These are phyloP conservation scores for Neodiprion pinetum DNA, from an alignment of 1,140 invertebrate genomes.

Conservation along the genomic window DNA sequence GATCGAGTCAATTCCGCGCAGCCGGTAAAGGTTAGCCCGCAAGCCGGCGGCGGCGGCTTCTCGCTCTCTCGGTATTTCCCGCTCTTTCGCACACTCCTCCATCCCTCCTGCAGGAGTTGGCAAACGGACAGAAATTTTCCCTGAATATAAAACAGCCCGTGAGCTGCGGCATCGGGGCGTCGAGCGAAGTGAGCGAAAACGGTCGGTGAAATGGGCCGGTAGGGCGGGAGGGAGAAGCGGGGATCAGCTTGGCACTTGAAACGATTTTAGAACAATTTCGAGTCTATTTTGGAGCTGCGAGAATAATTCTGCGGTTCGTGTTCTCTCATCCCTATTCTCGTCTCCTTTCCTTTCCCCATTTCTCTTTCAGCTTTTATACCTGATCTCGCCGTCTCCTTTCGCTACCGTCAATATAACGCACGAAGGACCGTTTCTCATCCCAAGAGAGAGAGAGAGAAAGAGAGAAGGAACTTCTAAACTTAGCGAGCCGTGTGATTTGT, in stretches of 20 bases:
- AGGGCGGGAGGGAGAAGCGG: background rate
- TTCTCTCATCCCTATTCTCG: background rate
- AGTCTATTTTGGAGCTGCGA: background rate
- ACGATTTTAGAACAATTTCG: conserved; percentile 5
- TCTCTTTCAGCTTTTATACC: too few species aligned
- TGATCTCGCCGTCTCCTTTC: too few species aligned
- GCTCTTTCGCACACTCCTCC: too few species aligned
- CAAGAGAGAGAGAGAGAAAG: too few species aligned
- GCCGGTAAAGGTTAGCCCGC: conserved; percentile 20
- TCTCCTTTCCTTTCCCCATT: too few species aligned
- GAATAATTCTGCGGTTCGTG: background rate
- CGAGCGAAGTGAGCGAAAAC: conserved; percentile 15
- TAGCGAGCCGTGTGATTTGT: too few species aligned
- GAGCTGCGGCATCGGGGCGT: conserved; percentile 4
- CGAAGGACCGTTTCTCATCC: too few species aligned
- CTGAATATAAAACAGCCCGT: conserved; percentile 27
- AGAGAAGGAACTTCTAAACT: too few species aligned
- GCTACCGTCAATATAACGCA: too few species aligned
- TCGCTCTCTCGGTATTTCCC: conserved; percentile 12
- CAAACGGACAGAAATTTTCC: conserved; percentile 29
- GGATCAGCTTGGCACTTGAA: background rate
- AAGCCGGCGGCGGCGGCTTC: conserved; percentile 36
- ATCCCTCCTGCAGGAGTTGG: background rate
- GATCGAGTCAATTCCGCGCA: conserved; percentile 57
- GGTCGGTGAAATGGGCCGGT: background rate